phyloP scores from a whole-genome alignment of 2,888 invertebrate species.

The Neoitamus cyanurus region DNA sequence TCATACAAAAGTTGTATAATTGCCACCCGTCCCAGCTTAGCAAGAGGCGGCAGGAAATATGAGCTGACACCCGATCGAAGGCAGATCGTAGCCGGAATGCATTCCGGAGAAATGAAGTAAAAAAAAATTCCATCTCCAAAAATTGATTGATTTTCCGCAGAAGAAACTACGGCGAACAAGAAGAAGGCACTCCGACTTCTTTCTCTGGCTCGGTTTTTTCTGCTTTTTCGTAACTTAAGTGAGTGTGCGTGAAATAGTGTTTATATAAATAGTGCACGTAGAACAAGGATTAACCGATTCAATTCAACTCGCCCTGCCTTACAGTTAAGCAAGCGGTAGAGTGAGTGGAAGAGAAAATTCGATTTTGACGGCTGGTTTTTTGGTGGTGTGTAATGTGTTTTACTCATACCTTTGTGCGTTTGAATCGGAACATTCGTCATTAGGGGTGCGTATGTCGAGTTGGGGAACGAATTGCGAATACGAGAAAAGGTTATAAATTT shows the following conservation, averaged over 20 bases:
- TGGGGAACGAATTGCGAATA: neutral
- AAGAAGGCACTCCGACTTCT: constrained; percentile 28
- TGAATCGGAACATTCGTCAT: neutral
- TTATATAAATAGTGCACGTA: neutral
- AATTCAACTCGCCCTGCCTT: neutral
- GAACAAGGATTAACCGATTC: constrained; percentile 16
- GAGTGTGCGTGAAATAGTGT: neutral
- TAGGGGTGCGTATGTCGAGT: neutral
- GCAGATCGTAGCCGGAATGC: neutral
- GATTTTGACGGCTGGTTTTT: constrained; percentile 29
- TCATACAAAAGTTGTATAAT: constrained; percentile 13
- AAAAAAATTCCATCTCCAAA: constrained; percentile 9
- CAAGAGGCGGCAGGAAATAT: neutral
- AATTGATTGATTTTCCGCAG: constrained; percentile 41
- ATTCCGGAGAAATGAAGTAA: neutral
- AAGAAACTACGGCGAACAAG: constrained; percentile 22
- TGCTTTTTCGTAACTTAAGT: neutral
- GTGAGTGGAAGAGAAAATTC: constrained; percentile 7
- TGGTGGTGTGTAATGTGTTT: neutral
- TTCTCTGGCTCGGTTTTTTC: neutral
- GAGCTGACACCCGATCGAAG: constrained; percentile 26
- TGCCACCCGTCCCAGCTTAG: neutral
- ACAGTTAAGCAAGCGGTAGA: neutral
- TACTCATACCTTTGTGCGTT: neutral
- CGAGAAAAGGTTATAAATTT: too few species aligned